These are phyloP conservation scores for Stictocephala bisonia DNA, from an alignment of 2,888 invertebrate species.

Conservation along the genomic window DNA sequence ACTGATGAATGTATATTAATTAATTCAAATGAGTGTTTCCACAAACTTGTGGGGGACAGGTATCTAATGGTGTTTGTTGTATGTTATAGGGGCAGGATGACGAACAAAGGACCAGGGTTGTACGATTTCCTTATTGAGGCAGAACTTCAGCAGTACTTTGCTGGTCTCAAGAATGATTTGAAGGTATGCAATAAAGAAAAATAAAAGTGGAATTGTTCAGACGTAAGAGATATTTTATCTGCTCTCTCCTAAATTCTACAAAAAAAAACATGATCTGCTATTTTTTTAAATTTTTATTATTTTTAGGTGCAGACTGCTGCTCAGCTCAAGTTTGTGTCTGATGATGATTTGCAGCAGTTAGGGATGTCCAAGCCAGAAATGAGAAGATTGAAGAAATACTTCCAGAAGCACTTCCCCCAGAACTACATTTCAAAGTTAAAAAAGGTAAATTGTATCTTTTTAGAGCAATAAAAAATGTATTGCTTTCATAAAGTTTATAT, in stretches of 20 bases:
- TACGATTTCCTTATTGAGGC: conserved; percentile 95
- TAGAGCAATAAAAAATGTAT: no score
- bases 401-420: conserved; percentile 93
- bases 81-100: no score
- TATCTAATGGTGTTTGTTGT: no score
- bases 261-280: not conserved
- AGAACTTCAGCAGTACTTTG: conserved; percentile 92
- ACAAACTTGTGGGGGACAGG: no score
- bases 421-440: conserved; percentile 93
- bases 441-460: no score
- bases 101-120: conserved; percentile 71
- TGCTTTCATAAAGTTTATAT: no score
- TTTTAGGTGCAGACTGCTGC: conserved; percentile 79
- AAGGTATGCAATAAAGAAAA: conserved; percentile 68
- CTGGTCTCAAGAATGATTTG: conserved; percentile 80
- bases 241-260: not conserved
- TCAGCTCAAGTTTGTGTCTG: conserved; percentile 93
- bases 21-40: no score
- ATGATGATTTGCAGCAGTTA: conserved; percentile 90
- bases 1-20: no score
- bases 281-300: conserved; percentile 16
- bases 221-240: not conserved
- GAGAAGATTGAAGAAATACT: conserved; percentile 91
- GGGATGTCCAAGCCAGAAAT: conserved; percentile 97
- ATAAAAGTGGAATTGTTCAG: not conserved